Conservation (phyloP, 2,113 vertebrate species). For the Pelobates fuscus region DNA sequence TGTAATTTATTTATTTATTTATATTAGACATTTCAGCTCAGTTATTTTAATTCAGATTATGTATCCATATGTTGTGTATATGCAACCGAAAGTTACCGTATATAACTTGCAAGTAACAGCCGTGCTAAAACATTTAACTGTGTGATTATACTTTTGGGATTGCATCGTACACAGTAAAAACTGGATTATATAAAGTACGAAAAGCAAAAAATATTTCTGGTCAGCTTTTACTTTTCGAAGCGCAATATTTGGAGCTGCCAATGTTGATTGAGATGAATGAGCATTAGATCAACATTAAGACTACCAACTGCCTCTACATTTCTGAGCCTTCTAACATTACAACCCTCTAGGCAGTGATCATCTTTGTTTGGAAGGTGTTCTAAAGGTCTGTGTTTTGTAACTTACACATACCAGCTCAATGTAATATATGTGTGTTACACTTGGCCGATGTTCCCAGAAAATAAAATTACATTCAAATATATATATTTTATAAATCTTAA, state of each 20-base stretch:
- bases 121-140: not conserved
- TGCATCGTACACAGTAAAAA: not conserved
- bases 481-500: not conserved
- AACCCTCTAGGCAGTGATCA: slow-evolving; percentile 59
- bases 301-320: slow-evolving; percentile 40
- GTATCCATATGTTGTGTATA: too few relatives aligned
- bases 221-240: too few relatives aligned
- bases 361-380: slow-evolving; percentile 53
- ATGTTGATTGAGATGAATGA: not conserved
- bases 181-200: not conserved
- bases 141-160: not conserved
- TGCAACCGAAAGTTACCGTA: too few relatives aligned
- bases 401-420: slow-evolving; percentile 59
- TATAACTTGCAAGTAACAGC: too few relatives aligned
- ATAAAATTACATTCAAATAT: slow-evolving; percentile 2
- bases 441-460: slow-evolving; percentile 4
- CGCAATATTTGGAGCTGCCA: not conserved
- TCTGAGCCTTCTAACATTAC: slow-evolving; percentile 55
- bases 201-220: not conserved
- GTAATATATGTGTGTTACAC: slow-evolving; percentile 33
- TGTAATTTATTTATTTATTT: too few relatives aligned
- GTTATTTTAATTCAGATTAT: too few relatives aligned
- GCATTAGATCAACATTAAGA: slow-evolving; percentile 4
- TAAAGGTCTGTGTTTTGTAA: slow-evolving; percentile 53
- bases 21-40: too few relatives aligned